Base-by-base conservation (phyloP, 2,113 vertebrate genomes). In the Noturus placidus region DNA sequence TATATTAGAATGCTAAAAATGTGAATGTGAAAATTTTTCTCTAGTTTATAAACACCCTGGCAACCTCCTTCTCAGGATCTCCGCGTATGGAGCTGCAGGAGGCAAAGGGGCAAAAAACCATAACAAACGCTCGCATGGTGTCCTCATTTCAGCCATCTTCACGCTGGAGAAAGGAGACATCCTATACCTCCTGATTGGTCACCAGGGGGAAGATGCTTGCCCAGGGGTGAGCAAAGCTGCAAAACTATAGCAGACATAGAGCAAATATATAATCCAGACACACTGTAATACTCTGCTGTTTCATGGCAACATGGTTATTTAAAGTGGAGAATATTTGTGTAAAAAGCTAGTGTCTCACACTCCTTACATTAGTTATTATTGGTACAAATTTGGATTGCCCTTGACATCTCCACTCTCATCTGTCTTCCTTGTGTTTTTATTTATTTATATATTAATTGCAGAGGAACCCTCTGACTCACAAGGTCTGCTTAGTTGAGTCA, bases 61-160 rank as follows among this genome's bases (percentile, higher is more conserved):
- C 42, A 25, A 52, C 25, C 27, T 50, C 38, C 42, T 76, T 42
- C 15, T 38, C 92, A 98, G 97, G 93, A 96, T 98, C 93, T 97
- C 97, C 38, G 97, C 96, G 1, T 98, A 97, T 14, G 96, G 97
- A 65, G 97, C 97, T 38, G 96, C 96, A 0, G 97, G 97, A 38
- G 96, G 97, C 15, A 97, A 96, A 91, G 97, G 97, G 90, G 96
- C 97, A 91, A 96, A 96, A 93, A 98, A 97, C 93, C 96, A 97
- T 94, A 96, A 97, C 92, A 97, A 96, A 91, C 96, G 96, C 70
- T 97, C 95, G 77, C 96, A 96, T 0, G 97, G 97, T 0, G 94
- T 98, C 89, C 96, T 98, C 92, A 95, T 97, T 92, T 97, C 97
- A 0, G 97, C 96, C 69, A 94, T 95, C 87, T 97, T 97, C 91